Percentiles rank a stretch among this genome's conserved stretches.
Conservation (phyloP, 2,797 vertebrate species). For the Nothura maculosa region DNA sequence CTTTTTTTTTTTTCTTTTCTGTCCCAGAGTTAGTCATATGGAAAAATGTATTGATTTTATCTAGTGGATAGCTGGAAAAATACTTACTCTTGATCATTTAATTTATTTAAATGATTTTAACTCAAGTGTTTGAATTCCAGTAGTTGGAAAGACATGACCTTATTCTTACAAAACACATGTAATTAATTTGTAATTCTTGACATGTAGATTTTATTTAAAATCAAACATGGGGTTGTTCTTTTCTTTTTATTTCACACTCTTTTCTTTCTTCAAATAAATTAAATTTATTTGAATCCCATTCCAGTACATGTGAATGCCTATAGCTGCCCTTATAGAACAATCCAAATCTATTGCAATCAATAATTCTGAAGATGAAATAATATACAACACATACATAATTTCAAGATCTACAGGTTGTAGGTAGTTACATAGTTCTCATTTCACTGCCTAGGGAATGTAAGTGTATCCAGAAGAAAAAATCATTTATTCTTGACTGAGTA, state of each 20-base stretch:
- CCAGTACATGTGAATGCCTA: not conserved
- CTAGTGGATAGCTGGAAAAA: constrained; percentile 11
- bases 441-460: not conserved
- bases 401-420: not conserved
- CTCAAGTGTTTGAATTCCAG: not conserved
- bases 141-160: not conserved
- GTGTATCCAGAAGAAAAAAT: not conserved
- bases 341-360: not conserved
- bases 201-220: not conserved
- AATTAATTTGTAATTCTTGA: not conserved
- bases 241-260: not conserved
- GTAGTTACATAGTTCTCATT: not conserved
- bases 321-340: not conserved
- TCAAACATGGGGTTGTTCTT: not conserved
- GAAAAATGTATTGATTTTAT: constrained; percentile 47
- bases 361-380: not conserved
- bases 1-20: not conserved
- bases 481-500: not conserved
- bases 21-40: not conserved
- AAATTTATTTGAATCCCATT: not conserved
- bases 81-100: constrained; percentile 45
- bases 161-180: not conserved
- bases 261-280: constrained; percentile 11
- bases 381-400: not conserved
- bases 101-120: constrained; percentile 15